Base-by-base conservation (phyloP, 2,113 vertebrate species). In the Orientallactaga bullata region DNA sequence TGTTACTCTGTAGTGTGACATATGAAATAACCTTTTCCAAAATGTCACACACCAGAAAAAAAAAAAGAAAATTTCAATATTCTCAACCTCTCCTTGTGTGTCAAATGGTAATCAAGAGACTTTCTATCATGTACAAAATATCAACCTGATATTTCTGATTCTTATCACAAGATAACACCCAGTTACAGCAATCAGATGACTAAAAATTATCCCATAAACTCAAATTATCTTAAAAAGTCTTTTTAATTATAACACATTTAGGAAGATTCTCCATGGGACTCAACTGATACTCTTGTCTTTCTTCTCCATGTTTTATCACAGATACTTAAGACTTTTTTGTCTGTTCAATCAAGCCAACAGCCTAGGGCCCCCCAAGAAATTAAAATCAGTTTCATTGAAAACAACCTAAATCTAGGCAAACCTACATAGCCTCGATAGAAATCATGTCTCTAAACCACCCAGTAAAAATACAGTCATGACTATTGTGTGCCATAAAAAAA, bases 21-120 rank as follows among this genome's bases (percentile, higher is more conserved):
- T 74, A 76, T n/a, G 37, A 32, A 94, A 51, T 83, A 93, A 89
- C 21, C 47, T 90, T 94, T 94, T 79, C 83, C 74, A 88, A 94
- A 93, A 92, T 88, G 83, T 82, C 91, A 90, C 60, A 35, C 16
- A 24, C 20, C 61, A 3, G 72, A 94, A 72, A 30, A 84, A 16
- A 16, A 39, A 51, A 47, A 16, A 55, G 24, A 78, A 60, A 72
- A 39, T 87, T 85, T 85, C 37, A 65, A 51, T 85, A 60, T 63
- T 85, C 55, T 85, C 65, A 82, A 79, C 9, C 11, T n/a, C 65
- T 76, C 12, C 23, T 89, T 85, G 94, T 88, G 61, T 37, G 32
- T 28, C n/a, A 28, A 82, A 79, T 68, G 26, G 35, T 83, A 78
- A 94, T 51, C 66, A 71, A 94, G 51, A 55, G 39, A 80, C 35